These are phyloP conservation scores for Psammodynastes pulverulentus DNA, from an alignment of 2,113 vertebrate species.

Conservation along the genomic window DNA sequence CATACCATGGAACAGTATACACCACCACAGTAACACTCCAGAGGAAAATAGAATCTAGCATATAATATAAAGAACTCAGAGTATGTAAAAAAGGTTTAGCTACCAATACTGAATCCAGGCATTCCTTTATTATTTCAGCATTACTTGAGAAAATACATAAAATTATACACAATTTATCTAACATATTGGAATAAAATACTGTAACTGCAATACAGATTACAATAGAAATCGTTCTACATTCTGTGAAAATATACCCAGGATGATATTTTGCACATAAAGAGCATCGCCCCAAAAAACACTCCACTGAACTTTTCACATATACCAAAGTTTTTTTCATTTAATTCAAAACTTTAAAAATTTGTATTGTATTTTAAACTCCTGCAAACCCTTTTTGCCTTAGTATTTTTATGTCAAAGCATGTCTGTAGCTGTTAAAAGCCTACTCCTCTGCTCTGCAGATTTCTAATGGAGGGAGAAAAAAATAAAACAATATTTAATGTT, in stretches of 20 bases:
- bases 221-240: slow-evolving; percentile 15
- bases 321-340: slow-evolving; percentile 26
- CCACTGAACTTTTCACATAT: slow-evolving; percentile 48
- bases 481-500: slow-evolving; percentile 26
- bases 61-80: slow-evolving; percentile 19
- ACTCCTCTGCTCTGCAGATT: slow-evolving; percentile 17
- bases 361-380: slow-evolving; percentile 24
- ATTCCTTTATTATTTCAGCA: slow-evolving; percentile 61
- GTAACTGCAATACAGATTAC: neutral
- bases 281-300: slow-evolving; percentile 46
- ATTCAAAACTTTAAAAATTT: slow-evolving; percentile 36
- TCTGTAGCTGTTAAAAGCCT: slow-evolving; percentile 31
- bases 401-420: slow-evolving; percentile 16
- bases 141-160: slow-evolving; percentile 49
- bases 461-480: neutral
- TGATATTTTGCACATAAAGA: slow-evolving; percentile 30
- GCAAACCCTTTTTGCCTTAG: slow-evolving; percentile 43
- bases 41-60: neutral
- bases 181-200: slow-evolving; percentile 35
- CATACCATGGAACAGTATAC: neutral
- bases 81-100: slow-evolving; percentile 38
- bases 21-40: neutral
- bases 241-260: slow-evolving; percentile 26
- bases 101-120: slow-evolving; percentile 44
- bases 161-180: slow-evolving; percentile 34